Base-by-base conservation (phyloP, 2,888 invertebrate species). In the Campoletis raptor region DNA sequence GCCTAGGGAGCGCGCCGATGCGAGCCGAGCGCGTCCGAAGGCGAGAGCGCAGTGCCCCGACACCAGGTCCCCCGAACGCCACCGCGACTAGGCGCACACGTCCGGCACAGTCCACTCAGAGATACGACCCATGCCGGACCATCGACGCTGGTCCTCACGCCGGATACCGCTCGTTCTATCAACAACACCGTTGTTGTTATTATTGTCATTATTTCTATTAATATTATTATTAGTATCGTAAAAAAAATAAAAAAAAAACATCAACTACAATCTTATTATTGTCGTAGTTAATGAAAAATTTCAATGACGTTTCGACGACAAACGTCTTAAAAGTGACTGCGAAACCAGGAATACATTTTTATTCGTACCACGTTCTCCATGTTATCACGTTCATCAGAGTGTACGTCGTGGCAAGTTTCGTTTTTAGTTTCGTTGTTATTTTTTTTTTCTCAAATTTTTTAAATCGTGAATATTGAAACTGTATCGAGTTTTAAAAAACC, bases 61-160 rank as follows among this genome's bases (percentile, higher is more conserved):
- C 89, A 92, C 92, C 94, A 93, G 92, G 92, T 93, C 92, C 92
- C 93, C 92, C 93, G 92, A 91, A 92, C 52, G 92, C 92, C 92
- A 91, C 91, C 89, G 88, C 88, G 85, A 88, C 89, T 83, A 88
- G 92, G 93, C 93, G 93, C 94, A 93, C 93, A 93, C 93, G 94
- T 93, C 93, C 94, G 92, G 94, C 94, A 93, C 94, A 94, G 94
- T 94, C 94, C 94, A 94, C 94, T 94, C 92, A 92, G 93, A 93
- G 94, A 94, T 94, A 94, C 94, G 94, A 94, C 93, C 93, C 94
- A 93, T 93, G 94, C 94, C 93, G 94, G 94, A 94, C 94, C 93
- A 92, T 92, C 91, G 86, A 81, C 87, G 85, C 88, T 91, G 92
- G 92, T 92, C 92, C 93, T 92, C 92, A 92, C 81, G 81, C 72